Evolutionary conservation across 2,797 vertebrate species (phyloP), one percentile per base, ranked within the genome.

Genomic region (Sebastes vulpes): DNA sequence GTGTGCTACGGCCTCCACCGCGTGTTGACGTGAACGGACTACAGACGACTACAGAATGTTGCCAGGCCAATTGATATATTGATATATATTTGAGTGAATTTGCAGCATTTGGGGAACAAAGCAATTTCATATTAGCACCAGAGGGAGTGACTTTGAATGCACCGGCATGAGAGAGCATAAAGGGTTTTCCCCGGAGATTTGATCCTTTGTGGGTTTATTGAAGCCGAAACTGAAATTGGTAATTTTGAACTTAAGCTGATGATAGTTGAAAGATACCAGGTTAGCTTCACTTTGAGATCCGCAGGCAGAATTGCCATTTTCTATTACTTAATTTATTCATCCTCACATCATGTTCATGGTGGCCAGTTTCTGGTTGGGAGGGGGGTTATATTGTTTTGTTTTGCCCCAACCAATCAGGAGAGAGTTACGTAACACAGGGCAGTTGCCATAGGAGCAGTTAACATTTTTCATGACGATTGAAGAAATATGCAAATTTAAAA

Each of bases 11-110:
- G 26, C 20, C 35, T 65, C 14, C 9, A 3, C 28, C 3, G 20
- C 5, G 10, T 26, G 52, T 74, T 79, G 82, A 86, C 67, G 79
- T 89, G 86, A 76, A 82, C 21, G 5, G 74, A 88, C 84, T 90
- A 14, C 38, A 42, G 38, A 42, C 70, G 73, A 81, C 75, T 80
- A 79, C 76, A 81, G 31, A 67, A 70, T 61, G 80, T 67, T 85
- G 76, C 84, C 71, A 28, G 82, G 75, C 81, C 81, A 75, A 81
- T 91, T 67, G 77, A 90, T 42, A 42, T 42, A 16, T 42, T 42
- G 38, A 42, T 16, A 42, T 16, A 16, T 42, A 54, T 54, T 18
- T 48, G 21, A 56, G 3, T 59, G 38, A 70, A 64, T 64, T 9
- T 28, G 21, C 20, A 58, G 65, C 61, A 16, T 67, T 63, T 20